Base-by-base conservation (phyloP, 2,113 vertebrate genomes). In the Fukomys damarensis region DNA sequence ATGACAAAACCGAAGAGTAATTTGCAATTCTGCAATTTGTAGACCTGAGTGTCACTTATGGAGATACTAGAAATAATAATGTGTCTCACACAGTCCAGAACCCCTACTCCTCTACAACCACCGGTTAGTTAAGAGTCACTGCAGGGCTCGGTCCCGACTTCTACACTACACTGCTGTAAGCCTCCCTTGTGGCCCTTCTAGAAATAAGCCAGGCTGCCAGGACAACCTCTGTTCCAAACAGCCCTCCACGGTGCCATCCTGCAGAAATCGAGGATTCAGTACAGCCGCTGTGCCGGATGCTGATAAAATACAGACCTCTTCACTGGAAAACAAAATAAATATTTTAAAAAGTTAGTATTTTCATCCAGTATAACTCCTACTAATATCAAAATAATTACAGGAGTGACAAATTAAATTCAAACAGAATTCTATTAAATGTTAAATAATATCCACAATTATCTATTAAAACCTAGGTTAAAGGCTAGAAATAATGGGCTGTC, bases 241-340 rank as follows among this genome's bases (percentile, higher is more conserved):
- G 89, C 99, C 98, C 97, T 99, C 99, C 97, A 99, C 91, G 92
- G 99, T 99, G 98, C 99, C 99, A 95, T 99, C 99, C 72, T 99
- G 99, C 96, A 99, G 99, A 97, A 99, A 99, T 82, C 99, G 99
- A 98, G 99, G 99, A 98, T 99, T 99, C 97, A 99, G 98, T 96
- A 99, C 99, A 92, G 99, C 99, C 30, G 99, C 99, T 3, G 99
- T 99, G 98, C 99, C 99, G 4, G 99, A 99, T 1, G 99, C 99
- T 0, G 99, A 99, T 96, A 99, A 98, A 98, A 99, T 99, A 97
- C 99, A 99, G 98, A 99, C 99, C 98, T 99, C 99, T 98, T 99
- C 99, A 94, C 99, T 99, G 98, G 59, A 95, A 98, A 49, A 98
- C 95, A 98, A 98, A 97, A 77, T 16, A 77, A 56, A 98, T 16